phyloP scores from a whole-genome alignment of 1,140 invertebrate species.

The Anastrepha ludens region DNA sequence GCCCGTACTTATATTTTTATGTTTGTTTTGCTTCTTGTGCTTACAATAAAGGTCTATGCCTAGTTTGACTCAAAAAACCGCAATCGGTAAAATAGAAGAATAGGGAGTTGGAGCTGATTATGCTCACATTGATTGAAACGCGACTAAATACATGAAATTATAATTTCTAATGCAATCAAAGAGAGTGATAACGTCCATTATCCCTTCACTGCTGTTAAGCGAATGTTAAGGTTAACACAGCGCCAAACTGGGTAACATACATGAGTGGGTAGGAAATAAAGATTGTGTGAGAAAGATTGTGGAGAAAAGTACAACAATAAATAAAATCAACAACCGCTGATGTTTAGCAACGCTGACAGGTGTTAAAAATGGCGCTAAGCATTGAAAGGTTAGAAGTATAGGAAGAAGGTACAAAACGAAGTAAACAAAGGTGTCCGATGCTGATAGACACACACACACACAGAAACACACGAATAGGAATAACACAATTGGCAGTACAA shows the following conservation, averaged over 20 bases:
- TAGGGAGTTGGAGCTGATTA: background rate
- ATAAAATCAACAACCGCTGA: slow-evolving; percentile 50
- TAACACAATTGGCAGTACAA: slow-evolving; percentile 30
- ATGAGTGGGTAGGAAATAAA: background rate
- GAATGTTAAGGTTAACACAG: background rate
- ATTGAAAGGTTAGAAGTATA: slow-evolving; percentile 2
- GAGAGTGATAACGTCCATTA: slow-evolving; percentile 65
- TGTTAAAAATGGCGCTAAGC: slow-evolving; percentile 42
- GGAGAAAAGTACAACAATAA: slow-evolving; percentile 38
- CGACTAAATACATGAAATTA: slow-evolving; percentile 65
- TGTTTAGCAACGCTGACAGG: slow-evolving; percentile 54
- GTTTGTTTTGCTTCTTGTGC: no score
- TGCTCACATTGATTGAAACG: background rate
- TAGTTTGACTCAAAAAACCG: no score
- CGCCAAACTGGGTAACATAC: background rate
- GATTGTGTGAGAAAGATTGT: background rate
- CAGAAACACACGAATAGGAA: background rate
- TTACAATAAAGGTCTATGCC: no score
- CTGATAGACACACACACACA: background rate
- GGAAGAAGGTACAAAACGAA: background rate
- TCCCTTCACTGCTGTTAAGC: background rate
- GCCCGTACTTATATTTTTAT: no score
- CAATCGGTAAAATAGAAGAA: no score
- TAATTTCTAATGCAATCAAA: slow-evolving; percentile 75
- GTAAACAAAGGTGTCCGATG: background rate